phyloP scores from a whole-genome alignment of 2,888 invertebrate species.

The Prenolepis imparis region DNA sequence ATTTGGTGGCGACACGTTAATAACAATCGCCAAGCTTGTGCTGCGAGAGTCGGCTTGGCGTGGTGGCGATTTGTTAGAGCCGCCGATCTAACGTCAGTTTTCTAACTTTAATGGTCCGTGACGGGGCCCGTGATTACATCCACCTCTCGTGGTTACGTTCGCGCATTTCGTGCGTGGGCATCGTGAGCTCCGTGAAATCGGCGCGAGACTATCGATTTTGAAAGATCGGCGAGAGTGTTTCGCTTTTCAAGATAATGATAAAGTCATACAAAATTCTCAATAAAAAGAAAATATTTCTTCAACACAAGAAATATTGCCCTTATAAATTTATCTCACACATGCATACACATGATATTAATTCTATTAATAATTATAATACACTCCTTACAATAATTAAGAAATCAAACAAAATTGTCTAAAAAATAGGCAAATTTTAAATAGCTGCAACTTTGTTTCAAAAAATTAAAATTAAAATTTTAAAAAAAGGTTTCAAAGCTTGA shows the following conservation, averaged over 20 bases:
- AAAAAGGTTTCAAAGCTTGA: too few species aligned
- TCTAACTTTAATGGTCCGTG: constrained; percentile 69
- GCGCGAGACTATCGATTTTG: constrained; percentile 6
- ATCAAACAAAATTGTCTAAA: too few species aligned
- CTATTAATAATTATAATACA: too few species aligned
- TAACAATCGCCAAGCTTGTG: constrained; percentile 35
- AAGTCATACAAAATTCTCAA: neutral
- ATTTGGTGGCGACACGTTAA: constrained; percentile 58
- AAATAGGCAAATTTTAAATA: too few species aligned
- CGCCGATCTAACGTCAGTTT: constrained; percentile 64
- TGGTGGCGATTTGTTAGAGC: constrained; percentile 65
- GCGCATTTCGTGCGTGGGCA: constrained; percentile 65
- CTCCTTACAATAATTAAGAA: too few species aligned
- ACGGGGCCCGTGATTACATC: constrained; percentile 62
- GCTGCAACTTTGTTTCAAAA: too few species aligned
- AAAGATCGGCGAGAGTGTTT: neutral
- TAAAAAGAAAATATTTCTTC: neutral
- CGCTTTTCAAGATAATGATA: neutral
- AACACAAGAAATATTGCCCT: neutral
- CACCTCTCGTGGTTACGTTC: constrained; percentile 44
- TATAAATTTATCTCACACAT: too few species aligned
- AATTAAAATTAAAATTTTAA: too few species aligned
- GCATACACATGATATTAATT: too few species aligned
- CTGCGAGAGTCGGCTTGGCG: constrained; percentile 36
- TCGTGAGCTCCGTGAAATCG: constrained; percentile 58